Evolutionary conservation across 2,888 invertebrate species (phyloP), one percentile per base, ranked within the genome.

Genomic region (Melieria crassipennis): DNA sequence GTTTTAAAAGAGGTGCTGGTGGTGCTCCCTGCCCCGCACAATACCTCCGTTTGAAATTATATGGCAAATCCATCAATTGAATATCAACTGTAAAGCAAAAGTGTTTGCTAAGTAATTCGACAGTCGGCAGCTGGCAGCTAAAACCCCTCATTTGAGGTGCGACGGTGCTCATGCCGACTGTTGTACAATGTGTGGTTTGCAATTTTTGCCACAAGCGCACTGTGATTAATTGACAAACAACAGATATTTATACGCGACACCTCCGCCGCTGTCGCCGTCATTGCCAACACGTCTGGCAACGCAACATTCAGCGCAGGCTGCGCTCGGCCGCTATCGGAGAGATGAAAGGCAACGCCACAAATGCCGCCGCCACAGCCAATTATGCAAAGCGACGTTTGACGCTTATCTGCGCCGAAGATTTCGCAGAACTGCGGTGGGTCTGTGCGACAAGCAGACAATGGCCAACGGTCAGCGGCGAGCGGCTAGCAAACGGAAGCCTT

Each of bases 331-430:
- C 67, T 61, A 52, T 67, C 67, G 46, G 45, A 47, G 61, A 67
- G 60, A 61, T 67, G 60, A 67, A 67, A 47, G 61, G 60, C 13
- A 61, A 52, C 42, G 58, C 61, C 11, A 67, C 52, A 61, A 61
- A 67, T 45, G 45, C 67, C 67, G 67, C 74, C 73, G 75, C 71
- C 16, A 58, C 30, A 65, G 72, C 65, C 76, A 76, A 76, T 76
- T 76, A 76, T 73, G 74, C 74, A 74, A 76, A 76, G 70, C 61
- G 56, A 61, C 48, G 42, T 69, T 63, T 67, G 67, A 63, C 61
- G 69, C 69, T 69, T 69, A 69, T 69, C 69, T 63, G 47, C 30
- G 7, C 4, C 45, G 48, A 62, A 69, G 69, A 69, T 69, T 69
- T 69, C 69, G 63, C 62, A 69, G 69, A 69, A 60, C 60, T 13